phyloP scores from a whole-genome alignment of 2,888 invertebrate species.

The Sinopyrophorus schimmeli region DNA sequence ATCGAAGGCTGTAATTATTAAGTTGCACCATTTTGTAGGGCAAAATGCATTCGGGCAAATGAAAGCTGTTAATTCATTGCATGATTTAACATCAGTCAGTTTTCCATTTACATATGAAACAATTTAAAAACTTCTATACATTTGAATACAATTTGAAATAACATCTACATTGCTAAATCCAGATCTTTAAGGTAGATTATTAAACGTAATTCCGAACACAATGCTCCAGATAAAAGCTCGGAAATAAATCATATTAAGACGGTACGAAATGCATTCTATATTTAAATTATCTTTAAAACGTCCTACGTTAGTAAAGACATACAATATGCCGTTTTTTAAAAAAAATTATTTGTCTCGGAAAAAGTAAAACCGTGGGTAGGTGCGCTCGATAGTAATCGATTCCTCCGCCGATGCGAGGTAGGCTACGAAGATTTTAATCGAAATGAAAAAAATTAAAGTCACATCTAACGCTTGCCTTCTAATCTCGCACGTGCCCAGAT shows the following conservation, averaged over 20 bases:
- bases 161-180: conserved; percentile 30
- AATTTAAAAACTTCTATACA: conserved; percentile 15
- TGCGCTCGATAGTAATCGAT: no score
- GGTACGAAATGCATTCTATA: conserved; percentile 10
- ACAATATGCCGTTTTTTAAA: no score
- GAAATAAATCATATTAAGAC: conserved; percentile 16
- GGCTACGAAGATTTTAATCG: no score
- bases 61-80: background rate
- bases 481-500: conserved; percentile 7
- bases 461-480: conserved; percentile 1
- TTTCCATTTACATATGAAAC: conserved; percentile 20
- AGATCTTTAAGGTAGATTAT: conserved; percentile 19
- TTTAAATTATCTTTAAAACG: conserved; percentile 1
- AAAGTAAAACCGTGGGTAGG: no score
- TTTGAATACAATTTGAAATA: conserved; percentile 32
- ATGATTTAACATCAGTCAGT: conserved; percentile 7
- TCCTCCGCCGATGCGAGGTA: no score
- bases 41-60: no score
- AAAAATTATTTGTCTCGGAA: no score
- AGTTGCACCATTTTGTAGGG: no score
- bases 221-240: conserved; percentile 18
- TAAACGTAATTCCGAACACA: conserved; percentile 17
- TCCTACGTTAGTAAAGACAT: background rate
- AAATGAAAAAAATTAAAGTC: background rate
- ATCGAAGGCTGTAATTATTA: no score